Evolutionary conservation across 2,888 invertebrate genomes (phyloP).

Genomic region (Andricus quercusramuli): DNA sequence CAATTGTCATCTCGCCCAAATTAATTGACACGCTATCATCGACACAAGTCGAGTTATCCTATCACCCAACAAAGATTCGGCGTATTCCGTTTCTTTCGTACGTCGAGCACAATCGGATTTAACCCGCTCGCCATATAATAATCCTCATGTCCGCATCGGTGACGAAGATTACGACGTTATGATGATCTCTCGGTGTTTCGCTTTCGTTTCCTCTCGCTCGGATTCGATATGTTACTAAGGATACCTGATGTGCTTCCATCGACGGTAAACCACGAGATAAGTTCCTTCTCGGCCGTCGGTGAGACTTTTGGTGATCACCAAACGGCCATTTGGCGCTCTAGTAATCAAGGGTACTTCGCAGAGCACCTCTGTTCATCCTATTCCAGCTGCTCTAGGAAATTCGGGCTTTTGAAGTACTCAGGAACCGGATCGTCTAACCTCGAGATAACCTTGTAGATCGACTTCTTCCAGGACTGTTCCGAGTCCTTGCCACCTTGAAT

Average conservation of each 20-base stretch:
- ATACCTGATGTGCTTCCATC: constrained; percentile 73
- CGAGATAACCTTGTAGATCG: constrained; percentile 99
- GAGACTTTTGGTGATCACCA: constrained; percentile 53
- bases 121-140: constrained; percentile 20
- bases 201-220: constrained; percentile 60
- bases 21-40: constrained; percentile 45
- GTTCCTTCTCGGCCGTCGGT: constrained; percentile 69
- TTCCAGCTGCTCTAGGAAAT: constrained; percentile 99
- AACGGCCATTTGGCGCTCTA: constrained; percentile 51
- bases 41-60: constrained; percentile 48
- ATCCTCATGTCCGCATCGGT: constrained; percentile 20
- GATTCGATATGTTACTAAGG: constrained; percentile 76
- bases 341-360: constrained; percentile 47
- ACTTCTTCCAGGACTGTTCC: constrained; percentile 99
- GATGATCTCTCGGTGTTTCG: constrained; percentile 52
- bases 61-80: constrained; percentile 53
- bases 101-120: constrained; percentile 42
- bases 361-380: constrained; percentile 75
- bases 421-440: constrained; percentile 99
- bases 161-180: constrained; percentile 44
- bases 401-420: constrained; percentile 99
- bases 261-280: constrained; percentile 58
- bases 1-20: constrained; percentile 43
- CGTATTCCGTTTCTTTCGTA: constrained; percentile 48
- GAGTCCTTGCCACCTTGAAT: constrained; percentile 97